Base-by-base conservation (phyloP, 2,797 vertebrate species). In the Delichon dasypus region DNA sequence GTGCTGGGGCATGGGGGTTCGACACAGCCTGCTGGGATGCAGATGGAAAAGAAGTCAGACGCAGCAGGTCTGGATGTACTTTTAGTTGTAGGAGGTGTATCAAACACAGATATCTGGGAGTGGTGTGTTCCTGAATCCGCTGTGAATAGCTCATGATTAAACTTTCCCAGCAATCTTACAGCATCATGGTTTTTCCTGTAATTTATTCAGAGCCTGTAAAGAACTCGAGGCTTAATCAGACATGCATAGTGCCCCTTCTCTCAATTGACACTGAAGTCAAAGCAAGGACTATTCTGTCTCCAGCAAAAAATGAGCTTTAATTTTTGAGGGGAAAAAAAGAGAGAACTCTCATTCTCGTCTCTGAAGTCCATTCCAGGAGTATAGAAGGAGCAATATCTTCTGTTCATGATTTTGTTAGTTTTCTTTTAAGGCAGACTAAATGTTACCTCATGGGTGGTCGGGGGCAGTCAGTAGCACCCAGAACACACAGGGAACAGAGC, bases 91-190 rank as follows among this genome's bases (percentile, higher is more conserved):
- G 29, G 32, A 85, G 26, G 3, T 55, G 7, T 9, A 60, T 18
- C 10, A 76, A 85, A 58, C 48, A 55, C 48, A 85, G 64, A 48
- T 72, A 80, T 26, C 29, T 74, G 68, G 23, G 29, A 83, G 22
- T 8, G 11, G 25, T 47, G 10, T 54, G 32, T 13, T 90, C 57
- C 36, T 23, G 16, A 80, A 79, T 42, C 34, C 34, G 12, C 61
- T 73, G 30, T 93, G 62, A 94, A 80, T 78, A 88, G 73, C 27
- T 82, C 61, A 13, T 85, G 68, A 79, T 93, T 92, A 76, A 94
- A 90, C 30, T 76, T 92, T 32, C 40, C 66, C n/a, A 13, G 74
- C 51, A 82, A 75, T 54, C 51, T 89, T 83, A 38, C 47, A 74
- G 65, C 48, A 67, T 53, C 29, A 26, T 85, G 64, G 5, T 42